These are phyloP conservation scores for Callipepla squamata DNA, from an alignment of 2,113 vertebrate species.

Conservation along the genomic window DNA sequence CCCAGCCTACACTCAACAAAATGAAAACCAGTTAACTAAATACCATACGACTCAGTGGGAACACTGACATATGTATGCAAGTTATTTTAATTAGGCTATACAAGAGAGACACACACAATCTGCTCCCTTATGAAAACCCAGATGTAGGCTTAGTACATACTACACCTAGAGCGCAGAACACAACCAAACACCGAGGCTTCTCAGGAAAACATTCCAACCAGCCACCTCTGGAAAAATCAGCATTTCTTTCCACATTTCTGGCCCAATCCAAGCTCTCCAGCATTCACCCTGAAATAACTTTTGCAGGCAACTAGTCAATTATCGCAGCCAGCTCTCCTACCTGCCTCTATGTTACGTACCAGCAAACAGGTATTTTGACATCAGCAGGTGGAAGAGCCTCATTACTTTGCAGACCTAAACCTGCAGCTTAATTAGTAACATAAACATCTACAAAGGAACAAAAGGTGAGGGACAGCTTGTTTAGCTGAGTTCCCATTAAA, in stretches of 20 bases:
- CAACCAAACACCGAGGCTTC: background rate
- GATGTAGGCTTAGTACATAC: conserved; percentile 10
- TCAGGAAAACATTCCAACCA: background rate
- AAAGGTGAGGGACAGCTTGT: conserved; percentile 56
- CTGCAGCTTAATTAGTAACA: conserved; percentile 62
- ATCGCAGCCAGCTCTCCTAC: background rate
- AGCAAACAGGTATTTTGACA: conserved; percentile 55
- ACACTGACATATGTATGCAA: conserved; percentile 36
- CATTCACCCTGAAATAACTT: background rate
- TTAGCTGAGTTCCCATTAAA: conserved; percentile 15
- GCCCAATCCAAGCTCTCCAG: background rate
- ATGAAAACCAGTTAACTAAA: conserved; percentile 51
- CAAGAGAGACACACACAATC: conserved; percentile 47
- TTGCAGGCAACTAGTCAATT: background rate
- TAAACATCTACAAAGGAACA: conserved; percentile 50
- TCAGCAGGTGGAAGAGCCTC: conserved; percentile 38
- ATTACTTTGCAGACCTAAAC: conserved; percentile 50
- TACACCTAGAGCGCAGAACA: conserved; percentile 4
- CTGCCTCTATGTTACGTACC: conserved; percentile 13
- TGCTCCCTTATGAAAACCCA: conserved; percentile 43
- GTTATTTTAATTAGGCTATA: conserved; percentile 59
- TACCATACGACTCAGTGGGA: conserved; percentile 42
- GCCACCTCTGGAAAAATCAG: background rate
- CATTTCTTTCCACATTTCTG: background rate
- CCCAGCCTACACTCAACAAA: conserved; percentile 4